Evolutionary conservation across 2,888 invertebrate species (phyloP), one percentile per base, ranked within the genome.

Genomic region (Blastobasis adustella): DNA sequence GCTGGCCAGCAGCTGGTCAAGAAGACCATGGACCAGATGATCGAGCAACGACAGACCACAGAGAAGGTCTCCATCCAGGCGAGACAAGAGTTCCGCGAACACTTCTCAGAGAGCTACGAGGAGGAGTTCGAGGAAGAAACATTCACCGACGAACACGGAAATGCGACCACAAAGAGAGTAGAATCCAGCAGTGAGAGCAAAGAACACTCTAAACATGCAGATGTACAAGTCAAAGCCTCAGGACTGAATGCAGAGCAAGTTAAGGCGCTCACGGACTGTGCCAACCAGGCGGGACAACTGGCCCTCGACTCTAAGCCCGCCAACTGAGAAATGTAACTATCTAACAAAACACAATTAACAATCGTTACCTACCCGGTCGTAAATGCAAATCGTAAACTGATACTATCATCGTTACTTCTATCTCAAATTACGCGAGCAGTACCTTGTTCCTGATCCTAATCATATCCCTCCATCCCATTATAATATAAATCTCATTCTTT

Each of bases 41-140:
- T 88, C 50, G 76, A 87, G 63, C 77, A 82, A 53, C 82, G 62
- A 58, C 79, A 85, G 57, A 82, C 80, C 3, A 81, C 81, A 38
- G 83, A 88, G 59, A 80, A 72, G 54, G 76, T 89, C 1, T 67
- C 79, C 49, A 89, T 89, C 54, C 82, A 89, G 62, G 89, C 89
- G 0, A 76, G 86, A 63, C 89, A 89, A 57, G 89, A 89, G 58
- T 89, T 89, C 66, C 76, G 83, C 8, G 89, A 89, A 65, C 76
- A 77, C 4, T 89, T 77, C 61, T 74, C 82, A 54, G 82, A 87
- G 58, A 87, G 87, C 60, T 89, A 88, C 58, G 89, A 89, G 53
- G 89, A 89, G 57, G 89, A 87, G 55, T 87, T 86, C 46, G 82
- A 89, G 56, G 89, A 89, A 50, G 87, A 89, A 61, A 89, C 87